Conservation (phyloP, 2,113 vertebrate species). For the Tiliqua scincoides region DNA sequence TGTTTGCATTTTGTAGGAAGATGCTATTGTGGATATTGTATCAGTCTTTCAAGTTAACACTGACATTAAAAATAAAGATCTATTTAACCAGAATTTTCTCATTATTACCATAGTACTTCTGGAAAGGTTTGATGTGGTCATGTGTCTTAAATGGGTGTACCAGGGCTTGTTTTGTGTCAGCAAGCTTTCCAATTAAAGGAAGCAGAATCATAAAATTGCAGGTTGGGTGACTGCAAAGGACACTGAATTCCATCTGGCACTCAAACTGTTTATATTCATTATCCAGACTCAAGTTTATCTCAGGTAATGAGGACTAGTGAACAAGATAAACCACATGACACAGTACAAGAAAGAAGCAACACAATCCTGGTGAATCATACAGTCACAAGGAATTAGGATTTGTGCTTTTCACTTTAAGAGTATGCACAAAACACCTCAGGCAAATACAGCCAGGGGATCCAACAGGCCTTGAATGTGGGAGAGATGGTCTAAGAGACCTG, state of each 20-base stretch:
- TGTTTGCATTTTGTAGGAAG: slow-evolving; percentile 54
- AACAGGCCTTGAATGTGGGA: not conserved
- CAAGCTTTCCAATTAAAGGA: not conserved
- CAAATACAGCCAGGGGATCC: not conserved
- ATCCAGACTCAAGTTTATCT: not conserved
- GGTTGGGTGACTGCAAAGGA: not conserved
- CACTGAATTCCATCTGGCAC: not conserved
- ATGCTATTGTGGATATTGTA: slow-evolving; percentile 37
- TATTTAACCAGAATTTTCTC: slow-evolving; percentile 5
- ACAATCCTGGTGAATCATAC: not conserved
- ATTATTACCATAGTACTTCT: not conserved
- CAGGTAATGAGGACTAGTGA: not conserved
- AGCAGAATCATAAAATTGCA: not conserved
- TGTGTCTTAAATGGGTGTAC: not conserved
- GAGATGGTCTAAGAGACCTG: not conserved
- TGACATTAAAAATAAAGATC: slow-evolving; percentile 35
- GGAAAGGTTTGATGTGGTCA: slow-evolving; percentile 21
- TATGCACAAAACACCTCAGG: not conserved
- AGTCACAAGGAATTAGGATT: not conserved
- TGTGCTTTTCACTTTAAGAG: not conserved
- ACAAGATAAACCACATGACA: not conserved
- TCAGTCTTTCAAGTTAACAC: not conserved
- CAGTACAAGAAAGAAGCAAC: not conserved
- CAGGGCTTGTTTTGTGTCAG: not conserved
- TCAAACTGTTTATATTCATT: not conserved